Evolutionary conservation across 2,888 invertebrate species (phyloP).

Genomic region (Cetonia aurata): DNA sequence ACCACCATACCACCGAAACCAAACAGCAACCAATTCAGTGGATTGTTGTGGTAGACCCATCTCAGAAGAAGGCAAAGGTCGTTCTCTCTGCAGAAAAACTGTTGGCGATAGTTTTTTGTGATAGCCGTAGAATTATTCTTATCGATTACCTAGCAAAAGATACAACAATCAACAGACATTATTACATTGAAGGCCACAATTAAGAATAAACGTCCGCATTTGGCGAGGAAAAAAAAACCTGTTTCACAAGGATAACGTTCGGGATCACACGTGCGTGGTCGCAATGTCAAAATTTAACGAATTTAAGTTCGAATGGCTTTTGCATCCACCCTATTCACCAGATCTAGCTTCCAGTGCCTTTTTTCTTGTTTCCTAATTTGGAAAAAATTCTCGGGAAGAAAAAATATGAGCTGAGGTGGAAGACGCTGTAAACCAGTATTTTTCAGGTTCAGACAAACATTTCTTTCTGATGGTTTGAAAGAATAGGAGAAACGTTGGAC

Average conservation of each 20-base stretch:
- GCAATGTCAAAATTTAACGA: not conserved
- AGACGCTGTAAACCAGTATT: not conserved
- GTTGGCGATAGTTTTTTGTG: not conserved
- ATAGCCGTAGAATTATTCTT: not conserved
- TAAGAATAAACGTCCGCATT: not conserved
- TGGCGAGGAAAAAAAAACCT: not conserved
- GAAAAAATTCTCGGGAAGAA: not conserved
- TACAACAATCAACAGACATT: not conserved
- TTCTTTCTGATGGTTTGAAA: no score
- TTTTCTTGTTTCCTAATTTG: not conserved
- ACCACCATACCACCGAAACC: not conserved
- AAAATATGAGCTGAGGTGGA: not conserved
- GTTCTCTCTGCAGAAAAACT: not conserved
- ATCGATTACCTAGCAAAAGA: not conserved
- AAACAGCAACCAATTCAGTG: not conserved
- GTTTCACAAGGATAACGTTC: not conserved
- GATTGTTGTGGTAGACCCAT: not conserved
- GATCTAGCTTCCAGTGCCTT: not conserved
- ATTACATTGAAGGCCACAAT: not conserved
- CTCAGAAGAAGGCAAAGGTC: not conserved
- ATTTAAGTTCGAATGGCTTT: not conserved
- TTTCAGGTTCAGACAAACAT: no score
- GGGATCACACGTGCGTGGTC: not conserved
- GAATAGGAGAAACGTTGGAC: no score
- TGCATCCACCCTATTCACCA: not conserved